A percentile compares a stretch with the other conserved stretches of the same genome.
These are phyloP conservation scores for Calonectris borealis DNA, from an alignment of 2,113 vertebrate species.

Conservation along the genomic window DNA sequence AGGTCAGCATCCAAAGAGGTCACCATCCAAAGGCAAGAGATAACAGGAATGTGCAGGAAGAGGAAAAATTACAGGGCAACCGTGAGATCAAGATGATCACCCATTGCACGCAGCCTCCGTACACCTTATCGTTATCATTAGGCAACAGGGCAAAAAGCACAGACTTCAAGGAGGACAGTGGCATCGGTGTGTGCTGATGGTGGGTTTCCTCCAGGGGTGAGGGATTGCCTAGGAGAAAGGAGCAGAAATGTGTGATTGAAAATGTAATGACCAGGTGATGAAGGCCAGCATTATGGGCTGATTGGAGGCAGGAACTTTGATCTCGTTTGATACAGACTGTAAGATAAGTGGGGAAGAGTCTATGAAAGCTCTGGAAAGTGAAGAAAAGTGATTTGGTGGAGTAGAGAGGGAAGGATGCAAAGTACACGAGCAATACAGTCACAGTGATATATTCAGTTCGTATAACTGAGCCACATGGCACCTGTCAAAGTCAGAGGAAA, in stretches of 20 bases:
- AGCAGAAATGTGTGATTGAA: slow-evolving; percentile 26
- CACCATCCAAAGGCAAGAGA: not conserved
- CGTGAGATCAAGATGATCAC: not conserved
- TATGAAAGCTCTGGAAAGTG: not conserved
- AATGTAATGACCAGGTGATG: not conserved
- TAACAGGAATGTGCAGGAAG: not conserved
- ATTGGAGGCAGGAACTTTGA: slow-evolving; percentile 26
- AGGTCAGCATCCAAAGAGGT: too few relatives aligned
- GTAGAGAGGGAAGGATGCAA: not conserved
- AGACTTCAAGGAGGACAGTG: not conserved
- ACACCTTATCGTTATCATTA: not conserved
- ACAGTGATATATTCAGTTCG: not conserved
- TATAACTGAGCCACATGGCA: not conserved
- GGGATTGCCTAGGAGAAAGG: not conserved
- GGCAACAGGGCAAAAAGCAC: not conserved
- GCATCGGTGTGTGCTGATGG: not conserved
- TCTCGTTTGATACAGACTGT: not conserved
- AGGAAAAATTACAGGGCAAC: not conserved
- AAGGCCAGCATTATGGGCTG: slow-evolving; percentile 12
- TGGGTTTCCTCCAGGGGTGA: not conserved
- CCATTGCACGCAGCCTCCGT: fast-evolving
- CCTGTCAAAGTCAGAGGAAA: slow-evolving; percentile 22
- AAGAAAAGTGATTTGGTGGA: not conserved
- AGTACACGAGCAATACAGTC: not conserved
- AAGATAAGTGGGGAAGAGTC: not conserved